phyloP scores from a whole-genome alignment of 2,888 invertebrate genomes.

The Luffia ferchaultella region DNA sequence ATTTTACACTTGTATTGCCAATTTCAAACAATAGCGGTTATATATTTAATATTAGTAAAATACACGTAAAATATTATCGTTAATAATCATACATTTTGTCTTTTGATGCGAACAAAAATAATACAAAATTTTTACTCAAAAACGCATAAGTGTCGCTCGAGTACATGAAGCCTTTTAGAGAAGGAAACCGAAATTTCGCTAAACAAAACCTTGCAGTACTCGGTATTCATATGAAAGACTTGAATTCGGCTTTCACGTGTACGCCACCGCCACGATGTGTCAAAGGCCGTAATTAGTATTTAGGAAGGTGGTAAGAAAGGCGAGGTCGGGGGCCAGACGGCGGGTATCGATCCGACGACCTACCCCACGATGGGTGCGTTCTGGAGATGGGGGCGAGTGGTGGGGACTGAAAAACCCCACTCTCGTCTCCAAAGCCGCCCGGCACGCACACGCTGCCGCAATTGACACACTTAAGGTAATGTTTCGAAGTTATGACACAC shows the following conservation, averaged over 20 bases:
- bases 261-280: constrained; percentile 53
- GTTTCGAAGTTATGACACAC: constrained; percentile 54
- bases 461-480: constrained; percentile 66
- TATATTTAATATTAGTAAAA: too few species aligned
- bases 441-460: constrained; percentile 59
- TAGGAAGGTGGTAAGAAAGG: constrained; percentile 67
- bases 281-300: constrained; percentile 68
- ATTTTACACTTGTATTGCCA: too few species aligned
- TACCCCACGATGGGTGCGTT: constrained; percentile 54
- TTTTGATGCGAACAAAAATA: too few species aligned
- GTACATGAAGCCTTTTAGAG: too few species aligned
- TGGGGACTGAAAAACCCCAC: neutral
- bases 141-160: too few species aligned
- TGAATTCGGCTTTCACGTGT: neutral
- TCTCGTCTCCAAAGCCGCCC: neutral
- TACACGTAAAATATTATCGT: too few species aligned
- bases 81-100: too few species aligned
- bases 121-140: too few species aligned
- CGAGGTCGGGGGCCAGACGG: constrained; percentile 70
- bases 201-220: neutral
- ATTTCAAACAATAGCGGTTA: too few species aligned
- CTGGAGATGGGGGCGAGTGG: neutral
- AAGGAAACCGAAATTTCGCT: too few species aligned
- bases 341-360: constrained; percentile 71
- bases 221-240: neutral